Conservation (phyloP, 2,797 vertebrate genomes). For the Gallirallus australis region DNA sequence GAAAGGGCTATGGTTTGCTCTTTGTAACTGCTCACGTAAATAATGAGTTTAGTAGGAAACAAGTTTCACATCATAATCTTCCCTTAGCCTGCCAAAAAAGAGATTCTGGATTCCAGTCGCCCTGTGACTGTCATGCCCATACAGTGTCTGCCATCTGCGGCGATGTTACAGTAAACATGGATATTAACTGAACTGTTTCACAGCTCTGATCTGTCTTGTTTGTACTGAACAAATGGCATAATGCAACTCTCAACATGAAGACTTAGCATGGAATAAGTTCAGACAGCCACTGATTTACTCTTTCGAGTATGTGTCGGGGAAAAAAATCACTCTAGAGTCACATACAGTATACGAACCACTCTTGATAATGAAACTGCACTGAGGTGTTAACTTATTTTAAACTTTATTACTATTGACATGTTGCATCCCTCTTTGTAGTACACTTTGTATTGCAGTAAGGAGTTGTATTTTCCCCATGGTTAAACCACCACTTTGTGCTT, state of each 20-base stretch:
- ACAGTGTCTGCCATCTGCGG: background rate
- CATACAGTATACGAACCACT: slow-evolving; percentile 68
- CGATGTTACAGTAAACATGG: background rate
- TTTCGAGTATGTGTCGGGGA: slow-evolving; percentile 47
- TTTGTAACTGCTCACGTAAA: background rate
- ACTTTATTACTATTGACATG: slow-evolving; percentile 37
- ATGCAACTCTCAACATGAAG: slow-evolving; percentile 22
- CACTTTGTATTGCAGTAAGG: slow-evolving; percentile 58
- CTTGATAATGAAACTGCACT: slow-evolving; percentile 72
- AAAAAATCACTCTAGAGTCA: slow-evolving; percentile 58
- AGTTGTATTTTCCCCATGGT: slow-evolving; percentile 54
- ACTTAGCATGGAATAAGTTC: slow-evolving; percentile 45
- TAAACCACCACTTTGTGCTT: slow-evolving; percentile 67
- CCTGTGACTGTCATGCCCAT: background rate
- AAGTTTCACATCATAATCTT: background rate
- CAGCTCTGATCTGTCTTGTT: slow-evolving; percentile 46
- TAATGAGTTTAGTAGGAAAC: background rate
- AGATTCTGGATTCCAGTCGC: background rate
- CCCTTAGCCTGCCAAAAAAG: background rate
- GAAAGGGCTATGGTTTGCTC: slow-evolving; percentile 4
- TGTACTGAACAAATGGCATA: slow-evolving; percentile 35
- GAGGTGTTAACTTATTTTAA: slow-evolving; percentile 61
- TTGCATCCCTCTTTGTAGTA: slow-evolving; percentile 72
- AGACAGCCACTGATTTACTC: slow-evolving; percentile 11
- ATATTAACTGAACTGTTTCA: background rate